A percentile compares a stretch with the other conserved stretches of the same genome.
Evolutionary conservation across 1,140 invertebrate species (phyloP).

Genomic region (Eumaeus atala): DNA sequence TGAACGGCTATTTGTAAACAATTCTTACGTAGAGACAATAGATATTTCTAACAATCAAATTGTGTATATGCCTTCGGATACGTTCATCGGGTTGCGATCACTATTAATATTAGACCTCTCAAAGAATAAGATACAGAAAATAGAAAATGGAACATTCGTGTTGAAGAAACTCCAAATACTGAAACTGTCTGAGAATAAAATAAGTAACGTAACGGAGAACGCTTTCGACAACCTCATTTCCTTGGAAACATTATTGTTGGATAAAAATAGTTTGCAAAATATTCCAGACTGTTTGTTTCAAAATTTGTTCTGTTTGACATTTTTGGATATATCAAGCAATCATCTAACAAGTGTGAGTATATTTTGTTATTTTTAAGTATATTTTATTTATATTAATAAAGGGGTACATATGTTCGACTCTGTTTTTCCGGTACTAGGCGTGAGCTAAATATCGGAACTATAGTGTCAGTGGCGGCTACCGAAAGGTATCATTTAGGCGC

Average conservation of each 20-base stretch:
- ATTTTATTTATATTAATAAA: not conserved
- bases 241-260: constrained; percentile 75
- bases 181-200: constrained; percentile 77
- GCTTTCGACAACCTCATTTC: constrained; percentile 74
- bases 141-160: constrained; percentile 76
- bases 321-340: constrained; percentile 61
- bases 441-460: too few relatives aligned
- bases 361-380: constrained; percentile 1
- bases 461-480: too few relatives aligned
- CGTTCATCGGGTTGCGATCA: constrained; percentile 70
- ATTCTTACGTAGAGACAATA: constrained; percentile 78
- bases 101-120: constrained; percentile 78
- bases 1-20: constrained; percentile 77
- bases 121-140: constrained; percentile 74
- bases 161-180: constrained; percentile 75
- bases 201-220: constrained; percentile 74
- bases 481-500: too few relatives aligned
- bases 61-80: constrained; percentile 72
- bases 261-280: constrained; percentile 74
- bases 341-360: constrained; percentile 55
- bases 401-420: too few relatives aligned
- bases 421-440: too few relatives aligned
- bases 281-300: constrained; percentile 51
- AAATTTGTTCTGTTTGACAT: constrained; percentile 50
- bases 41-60: constrained; percentile 83